phyloP scores from a whole-genome alignment of 2,797 vertebrate genomes.

The Acrocephalus scirpaceus region DNA sequence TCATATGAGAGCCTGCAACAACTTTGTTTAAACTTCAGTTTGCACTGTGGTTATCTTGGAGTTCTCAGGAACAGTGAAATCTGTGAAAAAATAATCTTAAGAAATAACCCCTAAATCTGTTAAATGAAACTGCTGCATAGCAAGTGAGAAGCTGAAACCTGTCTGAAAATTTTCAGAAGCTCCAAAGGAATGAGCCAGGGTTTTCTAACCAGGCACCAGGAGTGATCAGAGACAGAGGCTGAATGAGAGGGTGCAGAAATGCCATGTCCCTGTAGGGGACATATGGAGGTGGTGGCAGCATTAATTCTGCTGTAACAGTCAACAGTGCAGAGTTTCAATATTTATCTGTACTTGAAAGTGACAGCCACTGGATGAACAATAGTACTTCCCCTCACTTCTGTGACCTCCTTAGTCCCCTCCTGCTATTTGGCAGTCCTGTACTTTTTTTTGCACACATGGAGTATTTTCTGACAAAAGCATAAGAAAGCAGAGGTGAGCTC shows the following conservation, averaged over 20 bases:
- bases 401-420: fast-evolving
- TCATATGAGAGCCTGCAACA: not conserved
- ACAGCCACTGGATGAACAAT: not conserved
- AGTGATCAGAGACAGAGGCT: not conserved
- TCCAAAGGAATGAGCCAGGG: not conserved
- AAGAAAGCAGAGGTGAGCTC: not conserved
- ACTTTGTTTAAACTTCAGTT: not conserved
- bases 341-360: not conserved
- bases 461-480: not conserved
- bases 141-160: not conserved
- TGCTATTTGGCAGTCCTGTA: not conserved
- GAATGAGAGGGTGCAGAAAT: fast-evolving
- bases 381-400: not conserved
- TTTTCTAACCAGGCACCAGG: not conserved
- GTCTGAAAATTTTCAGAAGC: not conserved
- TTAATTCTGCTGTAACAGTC: not conserved
- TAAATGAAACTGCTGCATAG: not conserved
- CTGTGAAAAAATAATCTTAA: not conserved
- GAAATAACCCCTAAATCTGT: not conserved
- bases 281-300: not conserved
- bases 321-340: not conserved
- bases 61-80: not conserved
- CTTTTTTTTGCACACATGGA: fast-evolving
- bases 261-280: fast-evolving
- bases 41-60: not conserved